A percentile compares a stretch with the other conserved stretches of the same genome.
Conservation (phyloP, 35 echinoderm and acorn worm species). For the Diadema setosum region DNA sequence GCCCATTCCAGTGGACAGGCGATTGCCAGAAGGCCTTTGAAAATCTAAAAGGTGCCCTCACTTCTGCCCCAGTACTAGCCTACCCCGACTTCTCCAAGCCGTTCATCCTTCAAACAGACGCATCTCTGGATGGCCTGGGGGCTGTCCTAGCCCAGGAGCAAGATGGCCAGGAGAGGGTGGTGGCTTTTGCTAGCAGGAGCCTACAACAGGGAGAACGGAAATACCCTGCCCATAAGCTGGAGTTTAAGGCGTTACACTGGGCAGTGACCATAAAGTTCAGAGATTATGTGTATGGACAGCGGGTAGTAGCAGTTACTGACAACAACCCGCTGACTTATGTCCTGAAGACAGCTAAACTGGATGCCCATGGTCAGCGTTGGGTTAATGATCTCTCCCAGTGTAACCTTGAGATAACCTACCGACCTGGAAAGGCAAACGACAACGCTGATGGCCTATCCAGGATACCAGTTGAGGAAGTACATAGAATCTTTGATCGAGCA, state of each 20-base stretch:
- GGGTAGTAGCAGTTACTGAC: slow-evolving; percentile 16
- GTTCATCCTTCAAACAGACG: slow-evolving; percentile 24
- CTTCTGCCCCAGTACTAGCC: not conserved
- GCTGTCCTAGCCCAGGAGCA: not conserved
- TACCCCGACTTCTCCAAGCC: slow-evolving; percentile 14
- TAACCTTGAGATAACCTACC: slow-evolving; percentile 35
- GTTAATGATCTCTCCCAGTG: slow-evolving; percentile 19
- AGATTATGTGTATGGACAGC: slow-evolving; percentile 47
- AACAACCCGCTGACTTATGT: slow-evolving; percentile 63
- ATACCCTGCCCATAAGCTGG: slow-evolving; percentile 19
- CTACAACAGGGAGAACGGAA: not conserved
- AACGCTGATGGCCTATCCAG: slow-evolving; percentile 56
- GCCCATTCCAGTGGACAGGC: not conserved
- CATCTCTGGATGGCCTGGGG: not conserved
- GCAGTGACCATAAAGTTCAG: slow-evolving; percentile 29
- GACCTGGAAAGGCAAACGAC: slow-evolving; percentile 21
- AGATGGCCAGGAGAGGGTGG: not conserved
- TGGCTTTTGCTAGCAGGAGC: not conserved
- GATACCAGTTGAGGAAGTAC: not conserved
- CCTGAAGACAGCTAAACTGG: slow-evolving; percentile 28
- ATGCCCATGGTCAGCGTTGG: slow-evolving; percentile 46
- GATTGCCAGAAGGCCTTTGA: not conserved
- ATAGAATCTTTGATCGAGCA: too few species aligned
- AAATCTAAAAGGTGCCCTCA: slow-evolving; percentile 11
- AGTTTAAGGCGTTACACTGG: slow-evolving; percentile 42